Evolutionary conservation across 2,888 invertebrate species (phyloP).

Genomic region (Iselma pallidipennis): DNA sequence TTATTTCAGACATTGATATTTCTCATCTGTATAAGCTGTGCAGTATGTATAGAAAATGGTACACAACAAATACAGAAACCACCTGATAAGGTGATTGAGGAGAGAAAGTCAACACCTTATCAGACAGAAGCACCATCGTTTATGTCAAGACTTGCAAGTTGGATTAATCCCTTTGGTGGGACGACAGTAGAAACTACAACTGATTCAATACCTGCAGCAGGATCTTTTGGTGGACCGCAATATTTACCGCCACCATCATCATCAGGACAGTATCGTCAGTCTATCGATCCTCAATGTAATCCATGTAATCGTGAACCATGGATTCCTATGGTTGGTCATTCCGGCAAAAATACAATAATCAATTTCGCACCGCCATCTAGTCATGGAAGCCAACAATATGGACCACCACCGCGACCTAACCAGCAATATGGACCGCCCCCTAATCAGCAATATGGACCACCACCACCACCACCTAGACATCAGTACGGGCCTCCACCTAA

Average conservation of each 20-base stretch:
- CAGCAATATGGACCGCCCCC: slow-evolving; percentile 36
- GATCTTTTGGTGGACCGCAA: slow-evolving; percentile 27
- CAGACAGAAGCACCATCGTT: slow-evolving; percentile 56
- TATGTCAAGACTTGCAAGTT: slow-evolving; percentile 63
- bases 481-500: slow-evolving; percentile 29
- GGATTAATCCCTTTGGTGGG: slow-evolving; percentile 60
- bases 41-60: neutral
- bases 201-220: slow-evolving; percentile 32
- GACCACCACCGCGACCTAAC: slow-evolving; percentile 34
- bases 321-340: slow-evolving; percentile 70
- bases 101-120: slow-evolving; percentile 44
- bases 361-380: slow-evolving; percentile 44
- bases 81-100: slow-evolving; percentile 50
- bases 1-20: neutral
- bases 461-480: slow-evolving; percentile 14
- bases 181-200: slow-evolving; percentile 10
- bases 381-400: slow-evolving; percentile 26
- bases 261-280: slow-evolving; percentile 19
- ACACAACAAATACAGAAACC: slow-evolving; percentile 48
- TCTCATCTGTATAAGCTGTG: neutral
- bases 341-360: slow-evolving; percentile 42
- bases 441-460: slow-evolving; percentile 32
- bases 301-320: slow-evolving; percentile 81
- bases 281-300: slow-evolving; percentile 63
- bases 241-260: slow-evolving; percentile 39